These are phyloP conservation scores for Ecliptopera silaceata DNA, from an alignment of 2,888 invertebrate species.

Conservation along the genomic window DNA sequence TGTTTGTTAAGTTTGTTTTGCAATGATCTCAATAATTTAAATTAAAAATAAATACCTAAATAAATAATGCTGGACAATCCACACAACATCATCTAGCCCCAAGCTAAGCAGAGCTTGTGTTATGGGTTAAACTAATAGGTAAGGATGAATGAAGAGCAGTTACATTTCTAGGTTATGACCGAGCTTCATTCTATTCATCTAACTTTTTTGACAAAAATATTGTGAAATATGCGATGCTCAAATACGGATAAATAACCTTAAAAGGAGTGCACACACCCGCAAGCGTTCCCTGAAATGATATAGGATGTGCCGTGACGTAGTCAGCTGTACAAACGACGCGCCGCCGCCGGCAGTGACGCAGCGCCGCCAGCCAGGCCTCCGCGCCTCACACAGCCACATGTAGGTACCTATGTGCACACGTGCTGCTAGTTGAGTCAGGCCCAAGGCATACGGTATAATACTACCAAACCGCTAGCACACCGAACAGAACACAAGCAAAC, in stretches of 20 bases:
- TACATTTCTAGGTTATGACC: too few species aligned
- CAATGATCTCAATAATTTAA: too few species aligned
- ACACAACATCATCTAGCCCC: too few species aligned
- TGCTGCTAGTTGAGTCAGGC: constrained; percentile 57
- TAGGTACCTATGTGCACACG: constrained; percentile 20
- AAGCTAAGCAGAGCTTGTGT: too few species aligned
- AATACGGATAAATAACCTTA: neutral
- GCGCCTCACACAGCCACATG: neutral
- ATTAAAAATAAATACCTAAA: too few species aligned
- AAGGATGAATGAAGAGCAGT: neutral
- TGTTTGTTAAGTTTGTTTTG: too few species aligned
- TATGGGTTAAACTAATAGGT: neutral
- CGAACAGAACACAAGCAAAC: constrained; percentile 64
- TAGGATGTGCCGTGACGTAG: constrained; percentile 48
- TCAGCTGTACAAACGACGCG: constrained; percentile 50
- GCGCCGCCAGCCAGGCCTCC: constrained; percentile 44
- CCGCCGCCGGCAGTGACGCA: constrained; percentile 45
- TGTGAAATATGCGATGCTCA: constrained; percentile 7
- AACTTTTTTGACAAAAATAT: constrained; percentile 1
- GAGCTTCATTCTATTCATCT: neutral
- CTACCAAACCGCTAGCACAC: constrained; percentile 51
- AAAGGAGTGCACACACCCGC: constrained; percentile 8
- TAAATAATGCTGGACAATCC: too few species aligned
- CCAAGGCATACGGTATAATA: constrained; percentile 65
- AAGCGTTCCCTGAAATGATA: constrained; percentile 33